These are phyloP conservation scores for Operophtera brumata DNA, from an alignment of 2,888 invertebrate genomes.

Conservation along the genomic window DNA sequence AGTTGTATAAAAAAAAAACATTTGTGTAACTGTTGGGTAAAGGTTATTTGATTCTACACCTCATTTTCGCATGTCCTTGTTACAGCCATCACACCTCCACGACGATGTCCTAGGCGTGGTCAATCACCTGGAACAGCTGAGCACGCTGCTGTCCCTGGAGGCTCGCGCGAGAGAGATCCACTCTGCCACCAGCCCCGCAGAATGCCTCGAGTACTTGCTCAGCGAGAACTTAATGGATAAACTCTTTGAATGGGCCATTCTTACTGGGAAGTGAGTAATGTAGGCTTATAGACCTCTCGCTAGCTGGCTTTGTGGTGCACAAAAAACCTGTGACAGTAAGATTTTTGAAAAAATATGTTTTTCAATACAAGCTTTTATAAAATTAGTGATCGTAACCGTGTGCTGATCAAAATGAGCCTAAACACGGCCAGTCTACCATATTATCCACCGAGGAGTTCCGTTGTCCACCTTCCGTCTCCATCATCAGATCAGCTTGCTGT, in stretches of 20 bases:
- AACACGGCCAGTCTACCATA: no score
- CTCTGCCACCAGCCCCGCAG: slow-evolving; percentile 60
- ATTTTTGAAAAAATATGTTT: no score
- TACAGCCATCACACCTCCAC: slow-evolving; percentile 77
- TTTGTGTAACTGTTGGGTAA: background rate
- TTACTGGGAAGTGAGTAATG: slow-evolving; percentile 86
- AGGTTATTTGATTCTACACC: background rate
- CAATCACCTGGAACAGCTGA: slow-evolving; percentile 95
- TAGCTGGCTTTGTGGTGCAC: no score
- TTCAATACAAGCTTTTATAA: no score
- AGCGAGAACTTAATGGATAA: slow-evolving; percentile 93
- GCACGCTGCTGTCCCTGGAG: slow-evolving; percentile 90
- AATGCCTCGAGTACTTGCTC: slow-evolving; percentile 90
- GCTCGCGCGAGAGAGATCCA: slow-evolving; percentile 82
- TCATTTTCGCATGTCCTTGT: slow-evolving; percentile 4
- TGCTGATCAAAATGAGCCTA: no score
- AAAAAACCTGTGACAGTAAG: no score
- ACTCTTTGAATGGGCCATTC: slow-evolving; percentile 91
- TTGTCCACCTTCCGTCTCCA: no score
- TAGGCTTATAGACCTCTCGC: no score
- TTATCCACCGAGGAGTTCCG: no score
- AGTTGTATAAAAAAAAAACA: no score
- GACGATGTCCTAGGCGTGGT: slow-evolving; percentile 95
- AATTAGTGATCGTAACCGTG: no score
- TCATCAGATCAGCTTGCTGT: no score